Base-by-base conservation (phyloP, 2,113 vertebrate species). In the Amphiprion percula region DNA sequence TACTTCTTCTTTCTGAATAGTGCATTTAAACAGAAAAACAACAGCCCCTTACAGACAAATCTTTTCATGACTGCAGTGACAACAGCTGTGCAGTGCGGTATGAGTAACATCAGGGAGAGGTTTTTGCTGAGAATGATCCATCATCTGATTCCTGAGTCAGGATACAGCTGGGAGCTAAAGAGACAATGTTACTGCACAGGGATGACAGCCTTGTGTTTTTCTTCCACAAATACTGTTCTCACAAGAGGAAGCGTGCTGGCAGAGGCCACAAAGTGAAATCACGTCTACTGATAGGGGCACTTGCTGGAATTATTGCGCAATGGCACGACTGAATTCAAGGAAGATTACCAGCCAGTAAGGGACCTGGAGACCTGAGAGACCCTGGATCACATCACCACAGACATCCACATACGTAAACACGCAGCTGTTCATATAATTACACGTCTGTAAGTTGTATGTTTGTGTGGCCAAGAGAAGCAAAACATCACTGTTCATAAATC, bases 71-170 rank as follows among this genome's bases (percentile, higher is more conserved):
- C 46, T 49, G n/a, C 68, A 10, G 41, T 50, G 65, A 87, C 73
- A 79, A 69, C 77, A 88, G 87, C 79, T 86, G 73, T 74, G 74
- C 64, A 52, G 21, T 47, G 54, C 52, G 68, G 1, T 61, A 41
- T 78, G 80, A 63, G 66, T 54, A 84, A 76, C 64, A 82, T 74
- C 69, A 56, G 47, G 70, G 69, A 56, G 64, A 66, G 41, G 49
- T 68, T 86, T 37, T 77, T 26, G 28, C 47, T 2, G 12, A 54
- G 54, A 60, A 67, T 50, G 61, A 88, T 82, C 75, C 73, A 86
- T 84, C 82, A 86, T 56, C 66, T 65, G 79, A 74, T 47, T 68
- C 74, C 63, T 71, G 64, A 82, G 68, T 88, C 85, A 82, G 62
- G 68, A 83, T 49, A 74, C 62, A 89, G 85, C 79, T 68, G 76